Evolutionary conservation across 2,113 vertebrate genomes (phyloP), one percentile per base, ranked within the genome.

Genomic region (Anhinga rufa): DNA sequence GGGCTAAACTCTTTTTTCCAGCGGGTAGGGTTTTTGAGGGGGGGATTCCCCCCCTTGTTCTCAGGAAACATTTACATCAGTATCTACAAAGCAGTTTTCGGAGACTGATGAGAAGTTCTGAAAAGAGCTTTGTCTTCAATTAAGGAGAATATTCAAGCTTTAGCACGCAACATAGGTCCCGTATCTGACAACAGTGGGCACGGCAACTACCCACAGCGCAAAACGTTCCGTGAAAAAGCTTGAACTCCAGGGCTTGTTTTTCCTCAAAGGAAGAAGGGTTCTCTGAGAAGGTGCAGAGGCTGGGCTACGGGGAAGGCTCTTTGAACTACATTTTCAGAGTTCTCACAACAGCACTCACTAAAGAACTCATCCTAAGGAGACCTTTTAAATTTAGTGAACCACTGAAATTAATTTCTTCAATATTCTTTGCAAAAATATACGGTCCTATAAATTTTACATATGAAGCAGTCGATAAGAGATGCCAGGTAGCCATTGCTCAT

Each of bases 1-100:
- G 80, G 38, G 61, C 72, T 86, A 14, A 71, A 24, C 68, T 24
- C 40, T 74, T 72, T 72, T 75, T 82, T 46, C 77, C 81, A 81
- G 64, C 4, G 1, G 26, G 57, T 6, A 48, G 54, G 4, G 8
- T 36, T 74, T 79, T 86, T 75, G 5, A 40, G 34, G 34, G 34
- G 46, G 83, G 75, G 19, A 29, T n/a, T 20, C 70, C 62, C 6
- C 17, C 17, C 9, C n/a, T 4, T 2, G 1, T 55, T 79, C 88
- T 68, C 55, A 42, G 93, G 89, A 69, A 94, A 86, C 68, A 12
- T 90, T 95, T 65, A 82, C 48, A 76, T n/a, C 65, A 62, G 75
- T 32, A 54, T 20, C 92, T 88, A 71, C 80, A 84, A 49, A 78
- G 61, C 36, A 13, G 32, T 82, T 90, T 55, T 40, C 9, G 14